Evolutionary conservation across 2,888 invertebrate species (phyloP).

Genomic region (Tubiluchus corallicola): DNA sequence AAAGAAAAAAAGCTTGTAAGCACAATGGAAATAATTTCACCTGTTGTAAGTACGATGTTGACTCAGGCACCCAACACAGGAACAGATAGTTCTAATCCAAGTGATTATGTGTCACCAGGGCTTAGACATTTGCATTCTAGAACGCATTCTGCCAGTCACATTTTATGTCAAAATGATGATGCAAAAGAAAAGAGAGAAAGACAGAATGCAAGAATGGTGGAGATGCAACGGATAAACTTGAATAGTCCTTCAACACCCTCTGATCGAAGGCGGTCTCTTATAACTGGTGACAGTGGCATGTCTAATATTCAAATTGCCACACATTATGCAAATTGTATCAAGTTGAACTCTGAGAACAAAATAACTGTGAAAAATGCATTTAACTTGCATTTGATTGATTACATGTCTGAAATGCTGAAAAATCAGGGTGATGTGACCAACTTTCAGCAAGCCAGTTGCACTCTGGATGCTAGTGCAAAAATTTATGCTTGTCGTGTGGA

Average conservation of each 20-base stretch:
- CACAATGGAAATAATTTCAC: too few relatives aligned
- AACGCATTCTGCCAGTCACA: too few relatives aligned
- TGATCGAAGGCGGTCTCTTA: slow-evolving; percentile 22
- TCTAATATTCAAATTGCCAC: slow-evolving; percentile 33
- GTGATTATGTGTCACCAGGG: too few relatives aligned
- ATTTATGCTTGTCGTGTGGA: slow-evolving; percentile 75
- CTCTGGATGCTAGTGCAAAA: slow-evolving; percentile 68
- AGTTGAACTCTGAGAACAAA: slow-evolving; percentile 68
- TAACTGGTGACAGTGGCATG: slow-evolving; percentile 33
- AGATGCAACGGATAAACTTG: slow-evolving; percentile 20
- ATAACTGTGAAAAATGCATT: slow-evolving; percentile 76
- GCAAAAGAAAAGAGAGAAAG: slow-evolving; percentile 22
- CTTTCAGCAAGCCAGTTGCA: slow-evolving; percentile 48
- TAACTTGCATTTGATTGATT: slow-evolving; percentile 65
- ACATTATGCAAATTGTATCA: slow-evolving; percentile 52
- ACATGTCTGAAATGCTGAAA: slow-evolving; percentile 52
- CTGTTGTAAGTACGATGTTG: too few relatives aligned
- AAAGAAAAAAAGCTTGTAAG: too few relatives aligned
- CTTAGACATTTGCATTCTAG: too few relatives aligned
- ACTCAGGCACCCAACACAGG: too few relatives aligned
- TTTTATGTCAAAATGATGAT: slow-evolving; percentile 22
- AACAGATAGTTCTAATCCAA: too few relatives aligned
- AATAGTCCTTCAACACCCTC: slow-evolving; percentile 21
- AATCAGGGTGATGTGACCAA: slow-evolving; percentile 47
- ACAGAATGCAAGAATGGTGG: slow-evolving; percentile 21